Conservation (phyloP, 2,113 vertebrate species). For the Prionailurus viverrinus region DNA sequence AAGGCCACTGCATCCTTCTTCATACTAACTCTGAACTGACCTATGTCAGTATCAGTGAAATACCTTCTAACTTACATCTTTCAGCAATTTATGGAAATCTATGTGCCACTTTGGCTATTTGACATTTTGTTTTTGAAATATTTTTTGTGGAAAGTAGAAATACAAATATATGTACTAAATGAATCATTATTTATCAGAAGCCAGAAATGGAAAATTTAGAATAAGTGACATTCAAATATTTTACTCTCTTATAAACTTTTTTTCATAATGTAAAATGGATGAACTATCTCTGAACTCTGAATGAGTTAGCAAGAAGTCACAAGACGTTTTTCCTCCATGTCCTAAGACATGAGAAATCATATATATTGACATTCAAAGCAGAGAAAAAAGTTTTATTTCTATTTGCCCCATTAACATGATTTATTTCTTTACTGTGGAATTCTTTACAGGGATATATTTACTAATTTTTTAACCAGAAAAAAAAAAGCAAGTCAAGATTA, state of each 20-base stretch:
- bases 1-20: neutral
- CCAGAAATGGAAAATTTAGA: neutral
- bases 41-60: neutral
- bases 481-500: neutral
- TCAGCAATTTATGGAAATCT: neutral
- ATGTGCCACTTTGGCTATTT: neutral
- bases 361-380: neutral
- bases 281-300: neutral
- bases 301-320: neutral
- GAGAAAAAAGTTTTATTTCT: neutral
- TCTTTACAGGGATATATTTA: neutral
- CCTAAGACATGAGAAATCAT: neutral
- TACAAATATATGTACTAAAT: neutral
- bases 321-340: neutral
- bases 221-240: neutral
- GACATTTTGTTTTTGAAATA: neutral
- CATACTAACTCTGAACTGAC: neutral
- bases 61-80: neutral
- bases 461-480: neutral
- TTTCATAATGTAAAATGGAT: neutral
- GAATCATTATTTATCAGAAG: neutral
- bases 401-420: neutral
- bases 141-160: neutral
- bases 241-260: neutral
- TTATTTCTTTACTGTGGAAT: neutral